phyloP scores from a whole-genome alignment of 2,113 vertebrate genomes.

The Tachysurus fulvidraco region DNA sequence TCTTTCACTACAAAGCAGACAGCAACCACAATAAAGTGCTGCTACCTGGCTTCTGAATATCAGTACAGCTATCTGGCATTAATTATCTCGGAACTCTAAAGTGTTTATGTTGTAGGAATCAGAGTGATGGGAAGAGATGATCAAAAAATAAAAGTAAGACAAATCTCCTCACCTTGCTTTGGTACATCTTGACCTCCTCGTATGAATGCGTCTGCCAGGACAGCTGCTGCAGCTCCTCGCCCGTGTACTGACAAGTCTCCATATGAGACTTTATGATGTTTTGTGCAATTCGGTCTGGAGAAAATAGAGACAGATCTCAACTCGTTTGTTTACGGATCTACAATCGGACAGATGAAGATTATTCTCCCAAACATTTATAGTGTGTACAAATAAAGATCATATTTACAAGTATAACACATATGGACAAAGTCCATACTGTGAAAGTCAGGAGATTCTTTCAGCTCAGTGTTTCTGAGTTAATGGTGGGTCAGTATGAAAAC shows the following conservation, averaged over 20 bases:
- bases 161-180: slow-evolving; percentile 87
- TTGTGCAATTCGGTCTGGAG: slow-evolving; percentile 93
- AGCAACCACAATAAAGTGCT: neutral
- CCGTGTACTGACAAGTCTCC: slow-evolving; percentile 98
- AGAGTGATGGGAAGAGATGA: neutral
- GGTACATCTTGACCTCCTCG: slow-evolving; percentile 97
- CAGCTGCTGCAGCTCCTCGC: slow-evolving; percentile 95
- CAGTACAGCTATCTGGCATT: neutral
- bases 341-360: too few relatives aligned
- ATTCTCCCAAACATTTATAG: too few relatives aligned
- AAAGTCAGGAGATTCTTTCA: too few relatives aligned
- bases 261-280: slow-evolving; percentile 99
- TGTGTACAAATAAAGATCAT: too few relatives aligned
- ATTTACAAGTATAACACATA: too few relatives aligned
- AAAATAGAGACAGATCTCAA: slow-evolving; percentile 7
- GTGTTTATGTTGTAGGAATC: too few relatives aligned
- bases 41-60: neutral
- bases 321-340: neutral
- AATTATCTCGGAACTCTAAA: neutral
- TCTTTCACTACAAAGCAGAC: neutral
- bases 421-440: too few relatives aligned
- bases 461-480: too few relatives aligned
- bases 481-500: too few relatives aligned
- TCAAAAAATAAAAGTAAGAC: neutral
- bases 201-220: slow-evolving; percentile 98